Evolutionary conservation across 1,140 invertebrate species (phyloP).

Genomic region (Drosophila trapezifrons): DNA sequence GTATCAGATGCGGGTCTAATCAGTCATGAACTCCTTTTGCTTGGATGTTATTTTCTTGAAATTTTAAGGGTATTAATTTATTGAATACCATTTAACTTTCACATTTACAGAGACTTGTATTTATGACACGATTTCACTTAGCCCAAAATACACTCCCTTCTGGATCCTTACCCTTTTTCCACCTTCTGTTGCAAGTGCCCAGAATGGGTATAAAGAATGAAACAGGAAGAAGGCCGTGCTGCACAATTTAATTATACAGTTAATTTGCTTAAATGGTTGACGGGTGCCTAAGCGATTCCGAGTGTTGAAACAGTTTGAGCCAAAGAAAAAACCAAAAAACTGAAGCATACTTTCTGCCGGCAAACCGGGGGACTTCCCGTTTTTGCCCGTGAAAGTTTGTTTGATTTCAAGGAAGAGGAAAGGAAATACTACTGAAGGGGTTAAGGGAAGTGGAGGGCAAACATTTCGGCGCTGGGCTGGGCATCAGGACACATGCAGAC

Average conservation of each 20-base stretch:
- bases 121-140: too few relatives aligned
- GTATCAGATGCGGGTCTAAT: not conserved
- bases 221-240: slow-evolving; percentile 10
- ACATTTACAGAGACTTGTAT: too few relatives aligned
- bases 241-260: slow-evolving; percentile 56
- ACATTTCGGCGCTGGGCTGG: slow-evolving; percentile 60
- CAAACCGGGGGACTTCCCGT: slow-evolving; percentile 5
- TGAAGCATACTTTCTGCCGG: not conserved
- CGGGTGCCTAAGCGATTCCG: slow-evolving; percentile 39
- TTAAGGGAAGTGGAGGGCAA: slow-evolving; percentile 38
- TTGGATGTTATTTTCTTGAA: not conserved
- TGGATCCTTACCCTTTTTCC: not conserved
- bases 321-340: slow-evolving; percentile 3
- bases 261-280: slow-evolving; percentile 69
- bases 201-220: not conserved
- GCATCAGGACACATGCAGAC: slow-evolving; percentile 68
- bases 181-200: not conserved
- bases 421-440: slow-evolving; percentile 13
- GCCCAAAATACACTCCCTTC: not conserved
- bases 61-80: not conserved
- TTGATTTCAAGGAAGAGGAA: slow-evolving; percentile 23
- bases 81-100: too few relatives aligned
- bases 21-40: not conserved
- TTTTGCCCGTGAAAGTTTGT: slow-evolving; percentile 57
- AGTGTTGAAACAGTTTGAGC: slow-evolving; percentile 37